phyloP scores from a whole-genome alignment of 2,888 invertebrate genomes.

The Melieria omissa region DNA sequence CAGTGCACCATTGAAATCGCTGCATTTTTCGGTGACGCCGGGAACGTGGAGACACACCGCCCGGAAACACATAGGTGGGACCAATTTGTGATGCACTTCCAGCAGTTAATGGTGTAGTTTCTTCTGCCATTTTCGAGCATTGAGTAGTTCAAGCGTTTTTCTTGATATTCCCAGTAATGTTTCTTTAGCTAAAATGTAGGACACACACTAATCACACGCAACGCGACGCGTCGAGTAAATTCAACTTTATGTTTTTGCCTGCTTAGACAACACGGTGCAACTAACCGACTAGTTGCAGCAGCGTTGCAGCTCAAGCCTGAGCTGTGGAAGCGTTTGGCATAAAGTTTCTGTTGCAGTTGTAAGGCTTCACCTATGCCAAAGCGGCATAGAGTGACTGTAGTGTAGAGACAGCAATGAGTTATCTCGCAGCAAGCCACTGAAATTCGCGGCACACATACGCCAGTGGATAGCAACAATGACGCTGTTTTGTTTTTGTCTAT shows the following conservation, averaged over 20 bases:
- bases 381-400: constrained; percentile 13
- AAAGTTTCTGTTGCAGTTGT: constrained; percentile 30
- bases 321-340: constrained; percentile 7
- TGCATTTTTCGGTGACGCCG: constrained; percentile 66
- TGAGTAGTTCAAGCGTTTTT: background rate
- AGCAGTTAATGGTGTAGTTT: constrained; percentile 69
- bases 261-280: no score
- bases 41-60: constrained; percentile 67
- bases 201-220: background rate
- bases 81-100: constrained; percentile 58
- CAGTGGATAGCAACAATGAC: no score
- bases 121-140: constrained; percentile 61
- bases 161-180: background rate
- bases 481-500: no score
- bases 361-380: constrained; percentile 34
- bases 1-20: constrained; percentile 79
- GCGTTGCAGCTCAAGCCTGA: no score
- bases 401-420: background rate
- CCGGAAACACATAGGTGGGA: constrained; percentile 69
- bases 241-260: no score
- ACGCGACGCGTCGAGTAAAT: no score
- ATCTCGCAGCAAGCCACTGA: background rate
- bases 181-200: background rate
- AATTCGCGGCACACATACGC: no score
- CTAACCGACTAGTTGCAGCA: no score